Percentiles rank a stretch among this genome's conserved stretches.
phyloP scores from a whole-genome alignment of 2,888 invertebrate species.

The Drosophila birchii region DNA sequence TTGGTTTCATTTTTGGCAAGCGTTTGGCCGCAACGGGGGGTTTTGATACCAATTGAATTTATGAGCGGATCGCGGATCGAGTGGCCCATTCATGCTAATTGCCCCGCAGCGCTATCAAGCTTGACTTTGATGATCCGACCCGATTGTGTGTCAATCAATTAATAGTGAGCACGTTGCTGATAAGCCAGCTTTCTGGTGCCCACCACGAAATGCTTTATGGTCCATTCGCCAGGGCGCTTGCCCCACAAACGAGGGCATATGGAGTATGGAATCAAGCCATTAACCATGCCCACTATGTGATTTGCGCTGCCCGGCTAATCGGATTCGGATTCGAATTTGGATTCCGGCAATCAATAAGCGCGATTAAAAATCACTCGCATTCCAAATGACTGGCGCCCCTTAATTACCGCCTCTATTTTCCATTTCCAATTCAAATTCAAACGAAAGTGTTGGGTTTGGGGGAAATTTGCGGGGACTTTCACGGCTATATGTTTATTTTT shows the following conservation, averaged over 20 bases:
- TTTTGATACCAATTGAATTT: constrained; percentile 36
- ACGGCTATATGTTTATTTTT: constrained; percentile 35
- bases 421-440: constrained; percentile 21
- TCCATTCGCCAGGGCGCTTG: constrained; percentile 3
- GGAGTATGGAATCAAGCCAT: constrained; percentile 16
- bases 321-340: constrained; percentile 16
- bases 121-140: constrained; percentile 51
- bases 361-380: constrained; percentile 50
- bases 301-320: constrained; percentile 23
- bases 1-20: constrained; percentile 9
- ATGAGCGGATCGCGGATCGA: constrained; percentile 21
- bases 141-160: constrained; percentile 57
- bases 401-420: constrained; percentile 35
- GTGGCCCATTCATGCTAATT: constrained; percentile 53
- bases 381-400: constrained; percentile 46
- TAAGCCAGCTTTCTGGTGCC: constrained; percentile 41
- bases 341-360: constrained; percentile 20
- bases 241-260: constrained; percentile 21
- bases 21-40: constrained; percentile 16
- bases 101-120: constrained; percentile 27
- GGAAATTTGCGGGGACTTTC: constrained; percentile 31
- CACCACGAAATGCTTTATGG: constrained; percentile 34
- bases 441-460: constrained; percentile 29
- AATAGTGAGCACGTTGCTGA: constrained; percentile 57
- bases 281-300: constrained; percentile 21